These are phyloP conservation scores for Phoxinus dragarum DNA, from an alignment of 2,797 vertebrate species.

Conservation along the genomic window DNA sequence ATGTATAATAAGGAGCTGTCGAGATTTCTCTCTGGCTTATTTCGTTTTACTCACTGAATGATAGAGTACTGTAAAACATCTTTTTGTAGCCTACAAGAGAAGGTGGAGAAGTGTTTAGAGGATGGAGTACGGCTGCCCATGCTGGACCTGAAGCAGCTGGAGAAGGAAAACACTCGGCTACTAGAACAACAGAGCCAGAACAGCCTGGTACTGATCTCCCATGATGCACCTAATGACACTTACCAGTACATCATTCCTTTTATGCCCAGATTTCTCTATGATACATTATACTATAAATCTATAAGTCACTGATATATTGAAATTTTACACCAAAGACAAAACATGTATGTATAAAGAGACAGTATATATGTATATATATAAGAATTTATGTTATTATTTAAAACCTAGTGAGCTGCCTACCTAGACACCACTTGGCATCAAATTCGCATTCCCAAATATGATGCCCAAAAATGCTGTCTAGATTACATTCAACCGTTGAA, in stretches of 20 bases:
- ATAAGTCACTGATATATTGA: background rate
- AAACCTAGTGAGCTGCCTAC: background rate
- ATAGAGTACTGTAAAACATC: slow-evolving; percentile 19
- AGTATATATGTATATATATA: too few species aligned
- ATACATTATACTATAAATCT: background rate
- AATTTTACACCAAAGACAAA: background rate
- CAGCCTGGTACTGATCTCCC: slow-evolving; percentile 77
- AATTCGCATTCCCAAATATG: background rate
- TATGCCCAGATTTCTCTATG: background rate
- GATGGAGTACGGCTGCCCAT: slow-evolving; percentile 92
- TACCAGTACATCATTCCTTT: background rate
- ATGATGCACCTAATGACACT: background rate
- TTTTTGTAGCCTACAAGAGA: slow-evolving; percentile 86
- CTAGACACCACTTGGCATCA: background rate
- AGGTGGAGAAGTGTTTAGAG: slow-evolving; percentile 93
- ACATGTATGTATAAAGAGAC: background rate
- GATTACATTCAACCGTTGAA: background rate
- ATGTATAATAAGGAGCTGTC: background rate
- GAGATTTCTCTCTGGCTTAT: background rate
- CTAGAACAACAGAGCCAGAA: slow-evolving; percentile 84
- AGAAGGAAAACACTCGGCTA: slow-evolving; percentile 87
- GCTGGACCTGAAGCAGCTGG: slow-evolving; percentile 90
- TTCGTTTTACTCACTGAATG: background rate
- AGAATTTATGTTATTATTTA: background rate
- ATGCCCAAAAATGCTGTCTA: background rate